Conservation (phyloP, 2,797 vertebrate species). For the Coluber constrictor region DNA sequence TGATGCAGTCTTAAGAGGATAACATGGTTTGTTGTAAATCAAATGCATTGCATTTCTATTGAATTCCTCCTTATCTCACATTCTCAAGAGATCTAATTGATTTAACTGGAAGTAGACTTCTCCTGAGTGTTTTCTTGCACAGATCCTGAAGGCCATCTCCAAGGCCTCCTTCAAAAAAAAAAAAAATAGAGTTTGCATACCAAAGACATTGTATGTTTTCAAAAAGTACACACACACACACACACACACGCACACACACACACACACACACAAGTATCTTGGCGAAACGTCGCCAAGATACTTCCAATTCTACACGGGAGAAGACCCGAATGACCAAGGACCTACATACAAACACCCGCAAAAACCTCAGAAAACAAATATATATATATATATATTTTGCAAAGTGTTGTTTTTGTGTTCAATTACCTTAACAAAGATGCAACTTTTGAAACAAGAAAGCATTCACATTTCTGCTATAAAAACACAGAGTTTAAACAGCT, state of each 20-base stretch:
- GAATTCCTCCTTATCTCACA: background rate
- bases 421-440: background rate
- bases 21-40: background rate
- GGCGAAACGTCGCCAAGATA: no score
- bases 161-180: background rate
- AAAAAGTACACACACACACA: background rate
- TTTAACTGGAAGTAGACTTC: background rate
- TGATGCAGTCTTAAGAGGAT: background rate
- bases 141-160: background rate
- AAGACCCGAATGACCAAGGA: no score
- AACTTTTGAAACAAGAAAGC: background rate
- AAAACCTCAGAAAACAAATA: no score
- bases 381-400: background rate
- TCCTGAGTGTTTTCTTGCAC: background rate
- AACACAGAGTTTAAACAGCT: background rate
- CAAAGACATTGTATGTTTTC: background rate
- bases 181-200: background rate
- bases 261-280: no score
- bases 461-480: background rate
- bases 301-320: no score
- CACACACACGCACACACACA: no score
- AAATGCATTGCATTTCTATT: background rate
- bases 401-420: background rate
- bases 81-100: background rate
- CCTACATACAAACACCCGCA: no score